Conservation (phyloP, 2,888 invertebrate genomes). For the Dryomyza anilis region DNA sequence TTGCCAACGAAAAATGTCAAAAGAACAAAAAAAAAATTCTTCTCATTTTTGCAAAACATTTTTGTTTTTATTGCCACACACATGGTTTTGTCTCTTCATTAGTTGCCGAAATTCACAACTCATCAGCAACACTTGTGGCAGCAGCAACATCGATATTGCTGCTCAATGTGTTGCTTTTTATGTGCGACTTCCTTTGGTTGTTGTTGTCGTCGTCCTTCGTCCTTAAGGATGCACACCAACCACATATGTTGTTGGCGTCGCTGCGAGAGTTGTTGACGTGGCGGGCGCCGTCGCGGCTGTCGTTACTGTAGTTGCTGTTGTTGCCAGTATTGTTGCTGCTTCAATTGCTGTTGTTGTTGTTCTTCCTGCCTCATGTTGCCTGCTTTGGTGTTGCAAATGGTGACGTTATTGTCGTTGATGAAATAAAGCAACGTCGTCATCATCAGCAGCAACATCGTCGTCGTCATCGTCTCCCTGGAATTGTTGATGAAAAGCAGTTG, state of each 20-base stretch:
- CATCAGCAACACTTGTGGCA: conserved; percentile 22
- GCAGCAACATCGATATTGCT: conserved; percentile 8
- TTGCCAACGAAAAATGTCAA: background rate
- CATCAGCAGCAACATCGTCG: background rate
- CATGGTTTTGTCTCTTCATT: conserved; percentile 25
- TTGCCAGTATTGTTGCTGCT: background rate
- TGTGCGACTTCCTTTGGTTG: background rate
- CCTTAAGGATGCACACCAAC: conserved; percentile 19
- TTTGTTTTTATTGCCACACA: background rate
- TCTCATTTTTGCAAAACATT: background rate
- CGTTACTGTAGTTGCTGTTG: background rate
- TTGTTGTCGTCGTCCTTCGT: background rate
- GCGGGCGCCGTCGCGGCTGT: background rate
- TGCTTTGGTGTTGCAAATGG: conserved; percentile 7
- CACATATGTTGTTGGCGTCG: conserved; percentile 14
- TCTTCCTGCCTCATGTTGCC: background rate
- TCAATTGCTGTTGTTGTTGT: background rate
- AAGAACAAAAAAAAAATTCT: background rate
- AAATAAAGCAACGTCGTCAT: conserved; percentile 5
- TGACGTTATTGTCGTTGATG: conserved; percentile 3
- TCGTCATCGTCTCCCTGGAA: conserved; percentile 2
- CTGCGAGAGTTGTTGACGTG: conserved; percentile 12
- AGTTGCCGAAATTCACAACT: conserved; percentile 26
- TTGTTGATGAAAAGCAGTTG: conserved; percentile 17
- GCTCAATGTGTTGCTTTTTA: background rate